Evolutionary conservation across 2,113 vertebrate species (phyloP).

Genomic region (Gambusia holbrooki): DNA sequence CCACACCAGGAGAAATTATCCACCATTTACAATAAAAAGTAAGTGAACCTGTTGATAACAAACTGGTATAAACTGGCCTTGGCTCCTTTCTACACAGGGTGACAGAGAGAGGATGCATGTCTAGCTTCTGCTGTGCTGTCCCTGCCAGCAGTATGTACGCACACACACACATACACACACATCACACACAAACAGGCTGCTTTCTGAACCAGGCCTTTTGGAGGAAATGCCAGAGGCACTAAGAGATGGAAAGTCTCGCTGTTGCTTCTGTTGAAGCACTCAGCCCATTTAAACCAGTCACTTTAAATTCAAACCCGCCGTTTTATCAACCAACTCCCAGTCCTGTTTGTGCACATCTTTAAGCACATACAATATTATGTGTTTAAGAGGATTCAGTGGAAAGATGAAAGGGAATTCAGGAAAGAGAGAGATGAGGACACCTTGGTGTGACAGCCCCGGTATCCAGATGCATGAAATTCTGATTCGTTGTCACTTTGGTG

Average conservation of each 20-base stretch:
- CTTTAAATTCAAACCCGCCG: constrained; percentile 9
- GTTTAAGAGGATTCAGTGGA: too few relatives aligned
- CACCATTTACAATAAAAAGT: constrained; percentile 61
- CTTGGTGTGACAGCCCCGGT: too few relatives aligned
- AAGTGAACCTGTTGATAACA: constrained; percentile 51
- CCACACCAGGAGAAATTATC: constrained; percentile 46
- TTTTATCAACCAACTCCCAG: constrained; percentile 8
- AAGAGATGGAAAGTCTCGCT: constrained; percentile 64
- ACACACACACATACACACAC: not conserved
- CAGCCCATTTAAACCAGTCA: constrained; percentile 27
- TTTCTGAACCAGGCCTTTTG: constrained; percentile 35
- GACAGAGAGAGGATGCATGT: constrained; percentile 38
- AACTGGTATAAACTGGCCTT: constrained; percentile 32
- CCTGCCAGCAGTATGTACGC: constrained; percentile 17
- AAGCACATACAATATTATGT: too few relatives aligned
- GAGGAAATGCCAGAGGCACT: constrained; percentile 64
- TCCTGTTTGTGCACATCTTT: not conserved
- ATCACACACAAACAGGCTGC: constrained; percentile 1
- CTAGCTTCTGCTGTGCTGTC: constrained; percentile 21
- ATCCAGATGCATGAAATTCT: too few relatives aligned
- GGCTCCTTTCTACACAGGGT: constrained; percentile 46
- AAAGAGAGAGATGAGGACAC: too few relatives aligned
- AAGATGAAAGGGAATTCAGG: too few relatives aligned
- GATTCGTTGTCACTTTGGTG: too few relatives aligned
- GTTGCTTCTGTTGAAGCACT: constrained; percentile 35